Evolutionary conservation across 2,113 vertebrate species (phyloP).

Genomic region (Pterocles burchelli): DNA sequence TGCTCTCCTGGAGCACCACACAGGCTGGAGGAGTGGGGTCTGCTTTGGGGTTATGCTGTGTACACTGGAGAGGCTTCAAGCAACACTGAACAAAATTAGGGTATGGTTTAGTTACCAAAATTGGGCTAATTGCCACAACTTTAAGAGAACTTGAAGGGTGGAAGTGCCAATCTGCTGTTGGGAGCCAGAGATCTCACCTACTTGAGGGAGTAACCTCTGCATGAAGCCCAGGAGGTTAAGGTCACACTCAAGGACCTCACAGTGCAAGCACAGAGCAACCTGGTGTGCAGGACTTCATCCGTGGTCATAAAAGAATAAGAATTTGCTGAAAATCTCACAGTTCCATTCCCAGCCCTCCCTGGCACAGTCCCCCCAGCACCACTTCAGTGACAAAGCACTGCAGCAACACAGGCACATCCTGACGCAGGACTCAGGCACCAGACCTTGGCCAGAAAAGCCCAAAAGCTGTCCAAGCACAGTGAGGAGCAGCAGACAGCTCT

Average conservation of each 20-base stretch:
- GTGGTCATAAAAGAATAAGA: background rate
- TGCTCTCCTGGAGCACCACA: rapidly evolving
- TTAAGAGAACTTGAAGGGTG: background rate
- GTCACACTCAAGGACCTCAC: background rate
- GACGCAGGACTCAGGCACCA: background rate
- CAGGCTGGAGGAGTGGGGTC: background rate
- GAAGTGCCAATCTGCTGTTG: rapidly evolving
- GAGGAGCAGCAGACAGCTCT: background rate
- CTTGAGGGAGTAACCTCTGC: background rate
- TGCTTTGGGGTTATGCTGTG: rapidly evolving
- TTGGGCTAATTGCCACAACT: background rate
- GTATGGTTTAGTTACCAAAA: background rate
- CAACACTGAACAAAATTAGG: background rate
- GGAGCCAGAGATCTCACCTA: background rate
- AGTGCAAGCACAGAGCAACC: background rate
- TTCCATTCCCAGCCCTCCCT: too few species aligned
- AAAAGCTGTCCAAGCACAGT: background rate
- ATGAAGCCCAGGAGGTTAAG: background rate
- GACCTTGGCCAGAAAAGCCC: background rate
- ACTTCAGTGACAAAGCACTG: background rate
- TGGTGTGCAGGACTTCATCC: too few species aligned
- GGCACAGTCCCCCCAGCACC: too few species aligned
- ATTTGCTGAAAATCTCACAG: rapidly evolving
- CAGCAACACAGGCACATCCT: background rate
- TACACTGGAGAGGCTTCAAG: background rate